A percentile compares a stretch with the other conserved stretches of the same genome.
Evolutionary conservation across 2,113 vertebrate species (phyloP).

Genomic region (Acrocephalus kingi): DNA sequence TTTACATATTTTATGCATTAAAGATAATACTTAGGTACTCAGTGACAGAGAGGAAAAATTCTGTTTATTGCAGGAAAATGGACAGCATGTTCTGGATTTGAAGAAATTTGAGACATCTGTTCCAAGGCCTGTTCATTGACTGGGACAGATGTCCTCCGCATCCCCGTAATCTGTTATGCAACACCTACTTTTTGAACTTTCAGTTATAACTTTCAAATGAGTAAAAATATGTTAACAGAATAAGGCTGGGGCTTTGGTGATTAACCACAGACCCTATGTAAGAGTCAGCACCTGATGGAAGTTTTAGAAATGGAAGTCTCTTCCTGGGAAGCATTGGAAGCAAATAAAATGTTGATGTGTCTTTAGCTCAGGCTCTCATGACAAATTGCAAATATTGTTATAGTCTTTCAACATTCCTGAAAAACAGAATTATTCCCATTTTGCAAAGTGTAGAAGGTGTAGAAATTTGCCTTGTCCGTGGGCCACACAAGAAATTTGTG

Average conservation of each 20-base stretch:
- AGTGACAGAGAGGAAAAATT: conserved; percentile 68
- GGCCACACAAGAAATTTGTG: not conserved
- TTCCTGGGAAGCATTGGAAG: not conserved
- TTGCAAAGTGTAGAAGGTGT: not conserved
- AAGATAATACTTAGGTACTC: conserved; percentile 78
- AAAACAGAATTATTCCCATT: not conserved
- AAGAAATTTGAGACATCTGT: conserved; percentile 81
- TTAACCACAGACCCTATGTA: conserved; percentile 29
- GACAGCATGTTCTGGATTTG: conserved; percentile 79
- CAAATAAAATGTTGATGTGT: not conserved
- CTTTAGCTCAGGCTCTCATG: not conserved
- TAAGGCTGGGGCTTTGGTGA: conserved; percentile 37
- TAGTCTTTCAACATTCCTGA: not conserved
- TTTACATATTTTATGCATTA: conserved; percentile 87
- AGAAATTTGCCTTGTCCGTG: not conserved
- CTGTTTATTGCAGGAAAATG: conserved; percentile 71
- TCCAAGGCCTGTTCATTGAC: conserved; percentile 76
- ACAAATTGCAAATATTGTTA: not conserved
- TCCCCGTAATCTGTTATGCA: conserved; percentile 76
- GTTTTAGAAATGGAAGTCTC: not conserved
- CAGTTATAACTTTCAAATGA: conserved; percentile 66
- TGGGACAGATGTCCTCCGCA: conserved; percentile 78
- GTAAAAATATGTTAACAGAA: conserved; percentile 68
- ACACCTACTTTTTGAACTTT: conserved; percentile 78
- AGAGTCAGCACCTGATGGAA: not conserved